Evolutionary conservation across 2,113 vertebrate genomes (phyloP).

Genomic region (Pterocles burchelli): DNA sequence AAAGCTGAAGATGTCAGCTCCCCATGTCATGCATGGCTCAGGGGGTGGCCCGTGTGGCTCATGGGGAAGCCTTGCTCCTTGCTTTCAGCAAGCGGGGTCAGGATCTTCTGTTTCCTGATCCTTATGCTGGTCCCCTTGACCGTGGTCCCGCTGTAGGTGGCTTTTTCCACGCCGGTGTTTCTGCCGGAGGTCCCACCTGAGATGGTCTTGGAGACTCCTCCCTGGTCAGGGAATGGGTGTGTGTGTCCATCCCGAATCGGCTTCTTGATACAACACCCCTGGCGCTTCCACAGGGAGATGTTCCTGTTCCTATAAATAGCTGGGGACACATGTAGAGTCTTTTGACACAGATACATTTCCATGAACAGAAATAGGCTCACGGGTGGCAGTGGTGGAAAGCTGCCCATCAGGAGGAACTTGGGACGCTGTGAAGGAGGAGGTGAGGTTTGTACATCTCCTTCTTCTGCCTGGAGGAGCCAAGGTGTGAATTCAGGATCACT

Average conservation of each 20-base stretch:
- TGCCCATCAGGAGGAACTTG: neutral
- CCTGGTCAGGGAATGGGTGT: rapidly evolving
- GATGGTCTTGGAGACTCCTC: neutral
- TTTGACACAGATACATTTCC: neutral
- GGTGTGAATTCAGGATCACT: neutral
- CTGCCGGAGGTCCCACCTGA: neutral
- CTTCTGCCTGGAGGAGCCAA: neutral
- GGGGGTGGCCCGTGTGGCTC: rapidly evolving
- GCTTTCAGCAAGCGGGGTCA: neutral
- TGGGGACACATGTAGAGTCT: neutral
- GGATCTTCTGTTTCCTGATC: neutral
- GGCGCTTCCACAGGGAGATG: neutral
- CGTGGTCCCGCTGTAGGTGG: rapidly evolving
- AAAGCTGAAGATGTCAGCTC: neutral
- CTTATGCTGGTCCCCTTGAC: neutral
- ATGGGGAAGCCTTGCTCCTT: neutral
- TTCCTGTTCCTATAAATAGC: conserved; percentile 21
- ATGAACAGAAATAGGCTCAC: neutral
- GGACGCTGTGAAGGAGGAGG: neutral
- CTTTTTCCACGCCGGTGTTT: neutral
- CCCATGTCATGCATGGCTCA: rapidly evolving
- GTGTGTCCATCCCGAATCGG: rapidly evolving
- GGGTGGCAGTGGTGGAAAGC: neutral
- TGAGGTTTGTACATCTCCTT: neutral
- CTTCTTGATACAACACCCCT: neutral